phyloP scores from a whole-genome alignment of 2,888 invertebrate genomes.

The Oligia fasciuncula region DNA sequence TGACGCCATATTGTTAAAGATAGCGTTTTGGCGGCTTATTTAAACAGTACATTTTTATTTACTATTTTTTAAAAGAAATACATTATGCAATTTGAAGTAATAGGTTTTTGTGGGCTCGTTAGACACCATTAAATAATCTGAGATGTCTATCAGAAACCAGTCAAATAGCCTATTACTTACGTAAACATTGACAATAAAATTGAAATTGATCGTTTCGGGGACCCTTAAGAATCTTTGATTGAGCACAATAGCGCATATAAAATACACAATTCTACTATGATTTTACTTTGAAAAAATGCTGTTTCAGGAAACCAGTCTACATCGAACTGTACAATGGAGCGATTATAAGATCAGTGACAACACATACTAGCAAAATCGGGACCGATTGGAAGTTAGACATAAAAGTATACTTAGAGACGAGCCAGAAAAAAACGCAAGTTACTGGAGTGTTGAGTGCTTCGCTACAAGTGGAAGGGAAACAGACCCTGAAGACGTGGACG shows the following conservation, averaged over 20 bases:
- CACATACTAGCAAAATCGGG: slow-evolving; percentile 75
- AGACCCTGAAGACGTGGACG: slow-evolving; percentile 73
- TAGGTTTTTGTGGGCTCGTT: too few relatives aligned
- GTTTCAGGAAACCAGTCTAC: slow-evolving; percentile 91
- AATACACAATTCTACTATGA: neutral
- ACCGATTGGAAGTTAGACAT: slow-evolving; percentile 77
- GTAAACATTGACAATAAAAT: too few relatives aligned
- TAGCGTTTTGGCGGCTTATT: too few relatives aligned
- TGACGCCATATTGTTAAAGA: too few relatives aligned
- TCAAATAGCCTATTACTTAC: too few relatives aligned
- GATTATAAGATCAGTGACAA: slow-evolving; percentile 91
- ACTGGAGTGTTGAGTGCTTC: slow-evolving; percentile 76
- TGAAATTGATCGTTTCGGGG: too few relatives aligned
- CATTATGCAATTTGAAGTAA: too few relatives aligned
- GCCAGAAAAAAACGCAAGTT: slow-evolving; percentile 66
- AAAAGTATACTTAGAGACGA: slow-evolving; percentile 78
- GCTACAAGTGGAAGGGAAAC: slow-evolving; percentile 77
- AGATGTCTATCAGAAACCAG: too few relatives aligned
- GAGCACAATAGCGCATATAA: neutral
- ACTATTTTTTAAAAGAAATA: too few relatives aligned
- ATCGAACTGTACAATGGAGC: slow-evolving; percentile 92
- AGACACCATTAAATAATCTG: too few relatives aligned
- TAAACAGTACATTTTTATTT: too few relatives aligned
- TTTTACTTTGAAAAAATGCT: neutral
- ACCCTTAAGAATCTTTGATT: neutral